A percentile compares a stretch with the other conserved stretches of the same genome.
These are phyloP conservation scores for Pocillopora damicornis DNA, from an alignment of 64 coral and sea anemone genomes.

Conservation along the genomic window DNA sequence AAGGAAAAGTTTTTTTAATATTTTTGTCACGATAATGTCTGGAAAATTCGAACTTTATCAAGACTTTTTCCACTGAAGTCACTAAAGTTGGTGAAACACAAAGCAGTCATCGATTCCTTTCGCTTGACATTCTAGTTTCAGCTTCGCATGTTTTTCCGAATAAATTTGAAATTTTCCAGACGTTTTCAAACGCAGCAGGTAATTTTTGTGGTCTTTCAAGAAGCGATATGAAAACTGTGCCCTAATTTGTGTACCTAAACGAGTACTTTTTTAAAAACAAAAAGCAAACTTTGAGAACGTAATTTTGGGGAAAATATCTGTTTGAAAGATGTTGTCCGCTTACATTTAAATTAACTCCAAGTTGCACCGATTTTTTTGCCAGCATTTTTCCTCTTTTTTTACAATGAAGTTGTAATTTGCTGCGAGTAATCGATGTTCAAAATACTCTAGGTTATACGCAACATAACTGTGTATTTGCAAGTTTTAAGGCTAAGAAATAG, in stretches of 20 bases:
- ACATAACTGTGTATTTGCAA: too few relatives aligned
- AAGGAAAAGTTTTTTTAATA: not conserved
- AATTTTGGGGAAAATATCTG: too few relatives aligned
- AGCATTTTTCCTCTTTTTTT: too few relatives aligned
- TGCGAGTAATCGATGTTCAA: too few relatives aligned
- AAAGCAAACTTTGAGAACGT: too few relatives aligned
- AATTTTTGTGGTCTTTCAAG: not conserved
- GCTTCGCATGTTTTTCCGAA: not conserved
- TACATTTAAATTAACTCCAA: too few relatives aligned
- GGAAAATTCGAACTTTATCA: not conserved
- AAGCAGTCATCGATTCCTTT: not conserved
- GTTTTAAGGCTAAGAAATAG: too few relatives aligned
- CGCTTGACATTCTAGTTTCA: not conserved
- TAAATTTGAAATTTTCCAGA: not conserved
- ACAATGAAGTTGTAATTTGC: too few relatives aligned
- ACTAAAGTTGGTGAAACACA: not conserved
- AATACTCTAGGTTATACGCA: too few relatives aligned
- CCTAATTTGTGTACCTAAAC: not conserved
- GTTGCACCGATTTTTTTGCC: too few relatives aligned
- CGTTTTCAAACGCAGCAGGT: not conserved
- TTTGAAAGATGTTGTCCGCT: too few relatives aligned
- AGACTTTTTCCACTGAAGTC: not conserved
- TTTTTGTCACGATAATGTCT: constrained; percentile 3
- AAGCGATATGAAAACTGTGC: not conserved
- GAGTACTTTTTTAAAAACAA: too few relatives aligned